Evolutionary conservation across 2,797 vertebrate genomes (phyloP).

Genomic region (Otolemur crassicaudatus): DNA sequence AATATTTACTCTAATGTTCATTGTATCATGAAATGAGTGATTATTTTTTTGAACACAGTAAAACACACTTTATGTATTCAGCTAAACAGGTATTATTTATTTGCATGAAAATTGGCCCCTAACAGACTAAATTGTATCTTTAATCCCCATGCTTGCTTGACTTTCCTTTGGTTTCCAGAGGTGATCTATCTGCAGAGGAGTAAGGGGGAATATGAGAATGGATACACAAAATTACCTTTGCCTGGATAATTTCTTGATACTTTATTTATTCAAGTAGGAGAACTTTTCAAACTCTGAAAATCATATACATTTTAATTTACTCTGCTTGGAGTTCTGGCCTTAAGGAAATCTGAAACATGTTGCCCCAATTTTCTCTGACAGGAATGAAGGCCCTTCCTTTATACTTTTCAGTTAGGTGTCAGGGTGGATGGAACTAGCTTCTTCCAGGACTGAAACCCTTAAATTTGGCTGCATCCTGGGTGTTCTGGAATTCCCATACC

Average conservation of each 20-base stretch:
- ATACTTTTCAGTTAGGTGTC: neutral
- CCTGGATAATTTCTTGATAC: neutral
- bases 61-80: conserved; percentile 30
- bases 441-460: neutral
- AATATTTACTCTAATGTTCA: conserved; percentile 47
- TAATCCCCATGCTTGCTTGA: neutral
- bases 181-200: neutral
- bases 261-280: conserved; percentile 39
- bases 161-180: conserved; percentile 5
- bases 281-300: neutral
- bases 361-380: neutral
- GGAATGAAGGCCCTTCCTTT: neutral
- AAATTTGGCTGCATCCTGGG: neutral
- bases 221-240: neutral
- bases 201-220: neutral
- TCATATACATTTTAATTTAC: neutral
- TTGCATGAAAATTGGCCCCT: conserved; percentile 33
- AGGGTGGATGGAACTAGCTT: neutral
- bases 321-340: conserved; percentile 4
- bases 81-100: conserved; percentile 30
- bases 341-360: conserved; percentile 12
- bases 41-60: conserved; percentile 10
- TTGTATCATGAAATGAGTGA: conserved; percentile 14
- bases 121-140: neutral
- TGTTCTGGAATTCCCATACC: neutral